phyloP scores from a whole-genome alignment of 1,140 invertebrate genomes.

The Trialeurodes vaporariorum region DNA sequence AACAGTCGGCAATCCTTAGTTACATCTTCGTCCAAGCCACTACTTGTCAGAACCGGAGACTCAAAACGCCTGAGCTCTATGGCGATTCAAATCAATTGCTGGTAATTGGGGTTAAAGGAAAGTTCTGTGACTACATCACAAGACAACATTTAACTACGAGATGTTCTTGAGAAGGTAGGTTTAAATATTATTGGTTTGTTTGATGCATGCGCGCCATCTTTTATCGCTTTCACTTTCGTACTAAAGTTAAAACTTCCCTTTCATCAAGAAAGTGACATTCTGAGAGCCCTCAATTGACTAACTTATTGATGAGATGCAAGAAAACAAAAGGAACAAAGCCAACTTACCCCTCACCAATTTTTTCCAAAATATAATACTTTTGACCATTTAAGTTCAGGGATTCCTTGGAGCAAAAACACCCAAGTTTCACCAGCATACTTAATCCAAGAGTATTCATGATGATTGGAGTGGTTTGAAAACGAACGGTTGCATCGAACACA shows the following conservation, averaged over 20 bases:
- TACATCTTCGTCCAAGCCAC: too few relatives aligned
- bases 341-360: conserved; percentile 64
- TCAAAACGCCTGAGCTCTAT: too few relatives aligned
- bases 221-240: conserved; percentile 2
- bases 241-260: neutral
- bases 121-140: too few relatives aligned
- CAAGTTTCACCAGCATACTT: conserved; percentile 58
- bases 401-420: conserved; percentile 66
- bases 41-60: too few relatives aligned
- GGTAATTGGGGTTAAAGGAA: too few relatives aligned
- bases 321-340: conserved; percentile 8
- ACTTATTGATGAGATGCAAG: conserved; percentile 11
- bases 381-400: conserved; percentile 54
- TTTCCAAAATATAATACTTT: conserved; percentile 54
- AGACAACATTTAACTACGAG: too few relatives aligned
- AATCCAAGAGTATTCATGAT: conserved; percentile 61
- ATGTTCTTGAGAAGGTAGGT: conserved; percentile 3
- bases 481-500: too few relatives aligned
- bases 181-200: conserved; percentile 8
- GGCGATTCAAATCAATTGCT: too few relatives aligned
- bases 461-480: too few relatives aligned
- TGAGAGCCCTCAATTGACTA: conserved; percentile 11
- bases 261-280: conserved; percentile 9
- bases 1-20: too few relatives aligned
- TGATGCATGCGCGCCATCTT: conserved; percentile 6